Base-by-base conservation (phyloP, 2,113 vertebrate genomes). In the Anser brachyrhynchus region DNA sequence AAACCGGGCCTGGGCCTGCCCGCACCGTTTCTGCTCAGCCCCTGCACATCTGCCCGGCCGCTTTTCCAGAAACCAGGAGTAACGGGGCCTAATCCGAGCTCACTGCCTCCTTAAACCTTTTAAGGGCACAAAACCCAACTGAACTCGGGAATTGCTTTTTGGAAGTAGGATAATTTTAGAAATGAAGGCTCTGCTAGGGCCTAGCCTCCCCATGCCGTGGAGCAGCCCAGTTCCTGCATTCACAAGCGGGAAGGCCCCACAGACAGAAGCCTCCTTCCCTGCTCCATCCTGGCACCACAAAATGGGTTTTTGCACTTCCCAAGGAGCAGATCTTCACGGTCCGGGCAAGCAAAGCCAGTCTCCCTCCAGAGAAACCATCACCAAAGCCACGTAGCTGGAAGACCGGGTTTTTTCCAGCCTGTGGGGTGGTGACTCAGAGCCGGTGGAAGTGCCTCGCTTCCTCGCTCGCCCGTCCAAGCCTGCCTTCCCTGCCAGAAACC, bases 401-500 rank as follows among this genome's bases (percentile, higher is more conserved):
- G 51, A 25, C 23, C 7, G 51, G 22, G 12, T 25, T 52, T 25
- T 52, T 52, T 52, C 51, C 51, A 52, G 43, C 65, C 88, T 10
- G 11, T 0, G 4, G 72, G 85, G 59, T 88, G 88, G 62, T 65
- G 62, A 65, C 79, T 95, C 94, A 94, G 89, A 92, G 85, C 59
- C 14, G 51, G 65, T 84, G 92, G 91, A 97, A 84, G 41, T 52
- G 5, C 21, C 76, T 74, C 0, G 3, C 28, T 94, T 97, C 96
- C 96, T 87, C 14, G 37, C 76, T 74, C 12, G 31, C 55, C 1
- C 23, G 83, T 93, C 91, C 91, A 90, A 93, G 89, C 83, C 84
- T 91, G 77, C 57, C 86, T 93, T 70, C 92, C 92, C 94, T 94
- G 91, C 94, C 96, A 95, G 95, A 59, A 52, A 35, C 61, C 79